Base-by-base conservation (phyloP, 2,888 invertebrate genomes). In the Melieria omissa region DNA sequence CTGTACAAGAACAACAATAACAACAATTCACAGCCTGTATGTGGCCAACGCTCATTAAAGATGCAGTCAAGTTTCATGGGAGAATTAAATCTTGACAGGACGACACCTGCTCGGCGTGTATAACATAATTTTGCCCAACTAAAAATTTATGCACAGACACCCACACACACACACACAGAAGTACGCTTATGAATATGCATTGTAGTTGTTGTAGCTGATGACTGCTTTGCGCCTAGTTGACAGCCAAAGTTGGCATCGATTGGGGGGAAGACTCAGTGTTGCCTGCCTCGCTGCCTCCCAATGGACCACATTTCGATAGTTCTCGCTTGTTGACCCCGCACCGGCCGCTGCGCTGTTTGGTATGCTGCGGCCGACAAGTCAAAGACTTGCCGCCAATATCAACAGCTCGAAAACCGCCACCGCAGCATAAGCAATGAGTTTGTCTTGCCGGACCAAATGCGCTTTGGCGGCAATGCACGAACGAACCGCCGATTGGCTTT, bases 11-110 rank as follows among this genome's bases (percentile, higher is more conserved):
- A 65, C 44, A 61, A 63, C 55, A 65, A 76, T 72, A 29, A 14
- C 12, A 60, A 14, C 61, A 45, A 61, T 46, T 14, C 45, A 10
- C 9, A 16, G 44, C 9, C 42, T 14, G 52, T 7, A 14, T 29
- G 29, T 14, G 44, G 52, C 9, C 47, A 66, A 45, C 75, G 60
- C 76, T 79, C 83, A 83, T 82, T 83, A 82, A 81, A 81, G 78
- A 82, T 82, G 81, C 83, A 81, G 81, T 81, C 79, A 75, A 80
- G 78, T 80, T 82, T 77, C 83, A 77, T 70, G 80, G 79, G 78
- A 82, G 83, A 78, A 79, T 82, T 83, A 81, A 82, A 80, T 82
- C 80, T 78, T 80, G 80, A 78, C 77, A 77, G 69, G 74, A 70
- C 73, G 78, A 77, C 74, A 75, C 74, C 72, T 72, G 62, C 72